Base-by-base conservation (phyloP, 2,797 vertebrate genomes). In the Mormyrus hasselquistii region DNA sequence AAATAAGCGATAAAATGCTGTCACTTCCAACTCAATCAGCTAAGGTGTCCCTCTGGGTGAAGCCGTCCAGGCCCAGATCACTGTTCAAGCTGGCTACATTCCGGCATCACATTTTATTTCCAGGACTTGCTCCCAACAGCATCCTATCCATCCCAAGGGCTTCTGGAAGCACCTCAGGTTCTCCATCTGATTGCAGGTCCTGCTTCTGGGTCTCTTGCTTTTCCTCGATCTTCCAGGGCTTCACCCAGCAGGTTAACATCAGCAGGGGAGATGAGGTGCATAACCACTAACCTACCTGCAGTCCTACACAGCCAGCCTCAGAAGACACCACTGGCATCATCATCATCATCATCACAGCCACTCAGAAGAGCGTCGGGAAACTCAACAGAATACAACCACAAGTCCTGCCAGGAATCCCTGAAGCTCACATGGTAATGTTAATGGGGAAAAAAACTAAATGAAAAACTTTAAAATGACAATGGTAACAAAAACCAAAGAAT, bases 401-500 rank as follows among this genome's bases (percentile, higher is more conserved):
- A 79, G 38, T 41, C 65, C 94, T 92, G 90, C 3, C 84, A 3
- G 92, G 92, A 93, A 93, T 93, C 91, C 91, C 90, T 62, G 89
- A 92, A 91, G 92, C 92, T 93, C 92, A 91, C 92, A 90, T 90
- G 89, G 4, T 29, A 49, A 59, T 52, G 59, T 4, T 49, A 89
- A 25, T 14, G 79, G 76, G 59, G 19, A 2, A 25, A 52, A 3
- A 82, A 1, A 52, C 19, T 14, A 14, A 82, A 82, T 49, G 2
- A 47, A 29, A 57, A n/a, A 6, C 2, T 47, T 89, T 86, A 79
- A 85, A 79, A 57, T 88, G 89, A 10, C 92, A 84, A 69, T 90
- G 90, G 89, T 69, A 10, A 88, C 65, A 44, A 55, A 53, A 22
- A 22, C 29, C 29, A 69, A 84, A 57, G 52, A 9, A 57, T 82